phyloP scores from a whole-genome alignment of 2,797 vertebrate genomes.

The Trachurus trachurus region DNA sequence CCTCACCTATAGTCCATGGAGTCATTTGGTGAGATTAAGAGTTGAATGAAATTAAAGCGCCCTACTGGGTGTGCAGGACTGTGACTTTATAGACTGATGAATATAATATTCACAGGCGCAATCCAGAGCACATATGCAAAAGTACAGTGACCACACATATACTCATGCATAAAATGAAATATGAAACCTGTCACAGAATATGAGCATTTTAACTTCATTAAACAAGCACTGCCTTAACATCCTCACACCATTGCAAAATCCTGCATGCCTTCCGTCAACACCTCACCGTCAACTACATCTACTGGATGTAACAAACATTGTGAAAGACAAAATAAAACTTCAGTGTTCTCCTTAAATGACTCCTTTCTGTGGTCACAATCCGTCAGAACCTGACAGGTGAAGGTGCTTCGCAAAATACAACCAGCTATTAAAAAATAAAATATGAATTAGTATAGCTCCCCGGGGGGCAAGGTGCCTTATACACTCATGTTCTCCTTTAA shows the following conservation, averaged over 20 bases:
- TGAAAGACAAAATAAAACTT: conserved; percentile 65
- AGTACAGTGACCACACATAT: neutral
- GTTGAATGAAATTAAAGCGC: conserved; percentile 29
- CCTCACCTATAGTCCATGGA: conserved; percentile 24
- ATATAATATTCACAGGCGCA: conserved; percentile 7
- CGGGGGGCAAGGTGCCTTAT: conserved; percentile 56
- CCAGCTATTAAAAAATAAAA: conserved; percentile 70
- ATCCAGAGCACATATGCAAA: neutral
- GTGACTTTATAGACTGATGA: neutral
- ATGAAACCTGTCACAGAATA: neutral
- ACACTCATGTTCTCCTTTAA: conserved; percentile 71
- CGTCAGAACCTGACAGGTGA: conserved; percentile 63
- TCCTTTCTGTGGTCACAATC: conserved; percentile 68
- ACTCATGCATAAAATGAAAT: neutral
- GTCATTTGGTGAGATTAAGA: conserved; percentile 42
- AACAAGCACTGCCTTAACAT: neutral
- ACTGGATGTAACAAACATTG: conserved; percentile 11
- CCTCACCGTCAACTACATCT: neutral
- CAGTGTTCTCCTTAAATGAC: conserved; percentile 73
- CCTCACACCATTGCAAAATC: neutral
- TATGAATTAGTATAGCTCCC: conserved; percentile 62
- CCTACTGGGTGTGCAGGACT: neutral
- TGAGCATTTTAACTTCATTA: neutral
- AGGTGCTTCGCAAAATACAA: conserved; percentile 67
- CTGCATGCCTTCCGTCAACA: neutral